A percentile compares a stretch with the other conserved stretches of the same genome.
phyloP scores from a whole-genome alignment of 2,797 vertebrate species.

The Gymnopithys bicolor region DNA sequence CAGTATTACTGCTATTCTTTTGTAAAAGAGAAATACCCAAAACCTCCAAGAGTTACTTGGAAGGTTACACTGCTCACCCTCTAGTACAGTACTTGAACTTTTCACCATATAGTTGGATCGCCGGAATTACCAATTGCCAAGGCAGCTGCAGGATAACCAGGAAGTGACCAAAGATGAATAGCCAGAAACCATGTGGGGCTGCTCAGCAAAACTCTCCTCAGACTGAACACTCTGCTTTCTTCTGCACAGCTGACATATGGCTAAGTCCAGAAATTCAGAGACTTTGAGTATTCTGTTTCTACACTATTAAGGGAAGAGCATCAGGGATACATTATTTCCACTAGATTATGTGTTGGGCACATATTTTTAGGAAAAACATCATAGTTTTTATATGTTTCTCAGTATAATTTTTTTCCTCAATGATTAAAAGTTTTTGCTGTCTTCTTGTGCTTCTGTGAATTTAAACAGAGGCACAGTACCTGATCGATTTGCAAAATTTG shows the following conservation, averaged over 20 bases:
- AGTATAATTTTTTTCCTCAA: background rate
- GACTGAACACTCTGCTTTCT: background rate
- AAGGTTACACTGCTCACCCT: background rate
- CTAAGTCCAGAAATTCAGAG: background rate
- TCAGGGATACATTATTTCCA: background rate
- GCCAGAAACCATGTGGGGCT: background rate
- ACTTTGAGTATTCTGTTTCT: background rate
- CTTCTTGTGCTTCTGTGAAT: background rate
- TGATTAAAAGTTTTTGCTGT: background rate
- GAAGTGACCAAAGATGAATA: background rate
- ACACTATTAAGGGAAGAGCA: background rate
- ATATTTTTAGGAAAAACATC: background rate
- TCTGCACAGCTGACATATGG: rapidly evolving
- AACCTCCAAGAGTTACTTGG: background rate
- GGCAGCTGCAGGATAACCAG: background rate
- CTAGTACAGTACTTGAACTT: background rate
- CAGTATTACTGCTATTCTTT: background rate
- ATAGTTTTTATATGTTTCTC: background rate
- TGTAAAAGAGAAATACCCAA: background rate
- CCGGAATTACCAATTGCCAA: background rate
- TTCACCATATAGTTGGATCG: background rate
- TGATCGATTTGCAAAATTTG: background rate
- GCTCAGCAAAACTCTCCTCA: background rate
- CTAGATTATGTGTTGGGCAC: background rate
- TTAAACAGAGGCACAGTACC: background rate